These are phyloP conservation scores for Neosilurus mollespiculum DNA, from an alignment of 2,797 vertebrate genomes.

Conservation along the genomic window DNA sequence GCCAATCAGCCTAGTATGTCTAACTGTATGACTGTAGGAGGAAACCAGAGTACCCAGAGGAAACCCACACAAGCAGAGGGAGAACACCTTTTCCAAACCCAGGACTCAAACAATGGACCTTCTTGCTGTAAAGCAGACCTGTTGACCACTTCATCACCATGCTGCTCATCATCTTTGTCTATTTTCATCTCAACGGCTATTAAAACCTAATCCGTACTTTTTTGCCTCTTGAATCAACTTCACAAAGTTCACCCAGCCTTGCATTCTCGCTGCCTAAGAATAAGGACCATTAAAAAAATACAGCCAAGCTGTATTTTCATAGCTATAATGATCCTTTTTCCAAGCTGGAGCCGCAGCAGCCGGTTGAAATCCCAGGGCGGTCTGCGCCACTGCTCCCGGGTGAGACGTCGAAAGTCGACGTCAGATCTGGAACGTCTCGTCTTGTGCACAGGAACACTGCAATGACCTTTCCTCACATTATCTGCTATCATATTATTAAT, in stretches of 20 bases:
- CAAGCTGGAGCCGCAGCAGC: not conserved
- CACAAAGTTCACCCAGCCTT: not conserved
- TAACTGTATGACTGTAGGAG: too few species aligned
- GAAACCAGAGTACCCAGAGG: too few species aligned
- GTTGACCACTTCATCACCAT: too few species aligned
- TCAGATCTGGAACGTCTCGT: constrained; percentile 20
- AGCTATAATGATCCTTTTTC: constrained; percentile 28
- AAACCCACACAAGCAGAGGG: too few species aligned
- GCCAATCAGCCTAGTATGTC: too few species aligned
- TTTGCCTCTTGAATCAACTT: not conserved
- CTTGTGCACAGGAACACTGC: constrained; percentile 7
- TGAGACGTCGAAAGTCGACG: constrained; percentile 30
- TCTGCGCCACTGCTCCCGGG: constrained; percentile 15
- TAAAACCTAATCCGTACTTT: constrained; percentile 24
- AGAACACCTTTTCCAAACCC: too few species aligned
- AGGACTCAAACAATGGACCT: too few species aligned
- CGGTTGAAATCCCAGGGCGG: constrained; percentile 7
- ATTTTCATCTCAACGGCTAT: constrained; percentile 21
- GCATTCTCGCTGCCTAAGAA: not conserved
- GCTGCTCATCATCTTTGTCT: not conserved
- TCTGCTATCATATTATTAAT: constrained; percentile 51
- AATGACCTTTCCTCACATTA: constrained; percentile 55
- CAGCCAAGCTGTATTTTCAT: constrained; percentile 25
- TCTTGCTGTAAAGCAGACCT: too few species aligned
- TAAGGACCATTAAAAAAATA: not conserved